These are phyloP conservation scores for Tautogolabrus adspersus DNA, from an alignment of 2,113 vertebrate species.

Conservation along the genomic window DNA sequence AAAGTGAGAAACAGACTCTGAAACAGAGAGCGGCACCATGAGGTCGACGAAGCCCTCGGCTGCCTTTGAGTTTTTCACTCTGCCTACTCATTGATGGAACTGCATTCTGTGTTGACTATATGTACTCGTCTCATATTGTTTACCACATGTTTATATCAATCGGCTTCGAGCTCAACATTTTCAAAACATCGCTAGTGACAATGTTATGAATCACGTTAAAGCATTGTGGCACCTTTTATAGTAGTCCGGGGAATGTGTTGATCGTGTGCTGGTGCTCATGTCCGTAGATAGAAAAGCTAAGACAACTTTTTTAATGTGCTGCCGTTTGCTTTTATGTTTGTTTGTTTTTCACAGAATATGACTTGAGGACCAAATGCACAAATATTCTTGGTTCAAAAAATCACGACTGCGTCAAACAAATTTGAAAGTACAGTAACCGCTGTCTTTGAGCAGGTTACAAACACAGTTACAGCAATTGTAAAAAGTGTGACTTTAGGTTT, in stretches of 20 bases:
- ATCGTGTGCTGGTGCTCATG: constrained; percentile 51
- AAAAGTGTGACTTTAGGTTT: neutral
- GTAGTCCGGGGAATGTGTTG: constrained; percentile 69
- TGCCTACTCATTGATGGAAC: constrained; percentile 70
- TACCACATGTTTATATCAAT: constrained; percentile 79
- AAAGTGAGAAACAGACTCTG: constrained; percentile 63
- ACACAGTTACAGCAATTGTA: neutral
- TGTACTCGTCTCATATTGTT: constrained; percentile 78
- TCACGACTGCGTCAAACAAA: constrained; percentile 8
- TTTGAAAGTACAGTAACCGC: neutral
- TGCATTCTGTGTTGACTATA: constrained; percentile 74
- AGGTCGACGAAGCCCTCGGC: constrained; percentile 43
- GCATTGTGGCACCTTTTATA: constrained; percentile 76
- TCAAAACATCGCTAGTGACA: constrained; percentile 70
- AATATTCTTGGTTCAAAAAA: constrained; percentile 31
- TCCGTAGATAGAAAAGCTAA: constrained; percentile 34
- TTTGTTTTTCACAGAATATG: constrained; percentile 26
- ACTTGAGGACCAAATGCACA: constrained; percentile 55
- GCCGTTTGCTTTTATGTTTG: constrained; percentile 37
- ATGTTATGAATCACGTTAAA: constrained; percentile 78
- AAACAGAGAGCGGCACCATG: constrained; percentile 30
- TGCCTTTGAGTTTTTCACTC: constrained; percentile 62
- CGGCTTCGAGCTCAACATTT: constrained; percentile 72
- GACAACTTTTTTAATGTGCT: constrained; percentile 37
- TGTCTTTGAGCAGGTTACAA: neutral